Evolutionary conservation across 2,113 vertebrate species (phyloP), one percentile per base, ranked within the genome.

Genomic region (Polyodon spathula): DNA sequence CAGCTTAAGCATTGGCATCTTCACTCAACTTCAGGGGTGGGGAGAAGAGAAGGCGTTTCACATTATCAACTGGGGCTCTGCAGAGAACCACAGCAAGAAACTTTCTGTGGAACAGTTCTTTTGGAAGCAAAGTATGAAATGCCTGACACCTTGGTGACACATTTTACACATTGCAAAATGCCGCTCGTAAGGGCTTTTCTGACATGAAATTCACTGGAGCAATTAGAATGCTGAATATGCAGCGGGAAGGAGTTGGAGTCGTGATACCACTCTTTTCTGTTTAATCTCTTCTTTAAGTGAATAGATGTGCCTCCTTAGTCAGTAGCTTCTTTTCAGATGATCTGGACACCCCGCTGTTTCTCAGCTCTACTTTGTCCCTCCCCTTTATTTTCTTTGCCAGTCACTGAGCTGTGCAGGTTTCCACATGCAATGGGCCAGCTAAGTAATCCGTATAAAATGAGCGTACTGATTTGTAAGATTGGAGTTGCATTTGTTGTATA

Each of bases 41-140:
- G 53, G 55, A 58, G 42, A 62, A 42, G 4, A 41, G 51, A 37
- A 40, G 43, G 15, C 40, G 44, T 57, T 63, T 72, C 17, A 68
- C 67, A 75, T 75, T 27, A 27, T 27, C 27, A 27, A 27, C 54
- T 62, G 62, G 12, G n/a, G 39, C 43, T 27, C 27, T 27, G 27
- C 27, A 27, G 27, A 27, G 27, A 27, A 27, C 27, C 27, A 3
- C 27, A 27, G 27, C 27, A 27, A 1, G 27, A 27, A 27, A 27
- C 27, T 27, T 27, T 27, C 27, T 27, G 27, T 27, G 27, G 27
- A 27, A 27, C 66, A 68, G 64, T 76, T 84, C 71, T 85, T 88
- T 82, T 90, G 76, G 85, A 93, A 89, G 84, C 81, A 90, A 90
- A 88, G 83, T 86, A 89, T 86, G 91, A 93, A 94, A 94, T 94